These are phyloP conservation scores for Campoletis raptor DNA, from an alignment of 2,888 invertebrate genomes.

Conservation along the genomic window DNA sequence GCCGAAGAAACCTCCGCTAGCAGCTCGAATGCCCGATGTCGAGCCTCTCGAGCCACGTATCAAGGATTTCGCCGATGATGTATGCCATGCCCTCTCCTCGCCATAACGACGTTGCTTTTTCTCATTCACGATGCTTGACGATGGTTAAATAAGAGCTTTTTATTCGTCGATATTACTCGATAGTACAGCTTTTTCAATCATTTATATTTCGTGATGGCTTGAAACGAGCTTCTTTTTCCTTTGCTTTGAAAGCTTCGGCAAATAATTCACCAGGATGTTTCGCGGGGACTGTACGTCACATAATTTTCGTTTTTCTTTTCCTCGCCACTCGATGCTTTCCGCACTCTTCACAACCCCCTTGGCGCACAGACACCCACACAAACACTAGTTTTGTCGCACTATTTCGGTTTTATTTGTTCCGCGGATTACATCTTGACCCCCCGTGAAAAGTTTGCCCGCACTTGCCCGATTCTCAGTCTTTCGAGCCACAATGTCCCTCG, in stretches of 20 bases:
- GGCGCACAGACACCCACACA: slow-evolving; percentile 23
- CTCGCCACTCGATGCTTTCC: slow-evolving; percentile 9
- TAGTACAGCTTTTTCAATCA: not conserved
- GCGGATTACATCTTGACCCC: slow-evolving; percentile 15
- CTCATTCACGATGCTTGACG: slow-evolving; percentile 2
- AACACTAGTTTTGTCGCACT: slow-evolving; percentile 17
- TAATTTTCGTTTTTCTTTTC: not conserved
- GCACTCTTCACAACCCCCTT: slow-evolving; percentile 36
- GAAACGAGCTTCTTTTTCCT: not conserved
- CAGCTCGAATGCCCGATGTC: slow-evolving; percentile 48
- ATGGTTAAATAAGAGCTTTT: slow-evolving; percentile 1
- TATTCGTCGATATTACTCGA: slow-evolving; percentile 1
- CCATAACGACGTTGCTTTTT: slow-evolving; percentile 23
- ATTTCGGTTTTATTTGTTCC: not conserved
- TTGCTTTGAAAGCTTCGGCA: not conserved
- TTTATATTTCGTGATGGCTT: slow-evolving; percentile 14
- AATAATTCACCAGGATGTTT: not conserved
- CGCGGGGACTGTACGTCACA: slow-evolving; percentile 18
- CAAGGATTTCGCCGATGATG: slow-evolving; percentile 51
- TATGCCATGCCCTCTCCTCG: slow-evolving; percentile 37
- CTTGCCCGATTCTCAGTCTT: not conserved
- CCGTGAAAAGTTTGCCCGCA: not conserved
- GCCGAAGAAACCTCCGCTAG: slow-evolving; percentile 38
- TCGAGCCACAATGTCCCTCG: slow-evolving; percentile 7
- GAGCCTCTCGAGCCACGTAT: slow-evolving; percentile 54